phyloP scores from a whole-genome alignment of 1,140 invertebrate species.

The Bilobella aurantiaca region DNA sequence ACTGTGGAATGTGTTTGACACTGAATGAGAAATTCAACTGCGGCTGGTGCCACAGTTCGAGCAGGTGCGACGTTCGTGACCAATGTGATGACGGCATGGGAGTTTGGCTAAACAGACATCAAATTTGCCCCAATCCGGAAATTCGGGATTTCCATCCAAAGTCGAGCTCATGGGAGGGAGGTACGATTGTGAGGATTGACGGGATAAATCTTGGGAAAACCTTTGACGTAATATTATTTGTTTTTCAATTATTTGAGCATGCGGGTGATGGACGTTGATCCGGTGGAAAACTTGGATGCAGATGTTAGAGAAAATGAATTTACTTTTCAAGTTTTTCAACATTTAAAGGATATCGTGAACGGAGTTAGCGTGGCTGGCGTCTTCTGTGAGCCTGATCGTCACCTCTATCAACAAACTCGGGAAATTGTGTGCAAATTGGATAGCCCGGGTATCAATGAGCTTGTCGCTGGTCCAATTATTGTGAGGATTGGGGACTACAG shows the following conservation, averaged over 20 bases:
- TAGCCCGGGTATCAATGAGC: slow-evolving; percentile 66
- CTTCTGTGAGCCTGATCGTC: slow-evolving; percentile 72
- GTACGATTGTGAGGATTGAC: slow-evolving; percentile 89
- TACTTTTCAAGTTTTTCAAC: too few species aligned
- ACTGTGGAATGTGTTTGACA: slow-evolving; percentile 87
- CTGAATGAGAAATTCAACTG: slow-evolving; percentile 81
- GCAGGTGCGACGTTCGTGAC: slow-evolving; percentile 79
- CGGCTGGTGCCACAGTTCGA: slow-evolving; percentile 86
- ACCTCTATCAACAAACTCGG: slow-evolving; percentile 76
- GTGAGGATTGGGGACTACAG: slow-evolving; percentile 81
- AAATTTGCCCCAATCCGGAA: slow-evolving; percentile 86
- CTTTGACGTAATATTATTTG: slow-evolving; percentile 47
- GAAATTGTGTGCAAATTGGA: slow-evolving; percentile 82
- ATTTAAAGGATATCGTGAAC: slow-evolving; percentile 65
- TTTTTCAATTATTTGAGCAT: not conserved
- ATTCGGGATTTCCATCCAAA: slow-evolving; percentile 66
- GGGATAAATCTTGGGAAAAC: slow-evolving; percentile 94
- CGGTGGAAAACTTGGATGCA: too few species aligned
- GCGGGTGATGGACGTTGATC: too few species aligned
- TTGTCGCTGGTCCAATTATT: slow-evolving; percentile 70
- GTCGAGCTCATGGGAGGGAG: slow-evolving; percentile 80
- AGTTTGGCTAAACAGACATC: slow-evolving; percentile 78
- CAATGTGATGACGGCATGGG: slow-evolving; percentile 68
- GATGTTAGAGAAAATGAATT: too few species aligned
- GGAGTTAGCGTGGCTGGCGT: slow-evolving; percentile 75